Conservation (phyloP, 2,113 vertebrate genomes). For the Corydoras maculifer region DNA sequence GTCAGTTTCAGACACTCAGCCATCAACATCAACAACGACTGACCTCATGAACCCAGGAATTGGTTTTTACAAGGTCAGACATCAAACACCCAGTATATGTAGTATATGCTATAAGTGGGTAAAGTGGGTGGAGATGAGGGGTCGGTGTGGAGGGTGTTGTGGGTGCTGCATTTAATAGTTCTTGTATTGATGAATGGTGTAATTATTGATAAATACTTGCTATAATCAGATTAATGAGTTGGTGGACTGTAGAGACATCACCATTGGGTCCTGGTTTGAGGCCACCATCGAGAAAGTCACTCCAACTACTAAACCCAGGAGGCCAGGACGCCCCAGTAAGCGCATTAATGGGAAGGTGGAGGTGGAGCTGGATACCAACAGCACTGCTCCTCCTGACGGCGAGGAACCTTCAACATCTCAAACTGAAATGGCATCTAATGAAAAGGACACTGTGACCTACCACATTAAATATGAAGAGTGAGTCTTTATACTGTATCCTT, state of each 20-base stretch:
- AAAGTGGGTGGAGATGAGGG: not conserved
- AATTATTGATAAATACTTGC: too few relatives aligned
- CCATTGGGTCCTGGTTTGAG: slow-evolving; percentile 96
- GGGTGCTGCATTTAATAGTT: too few relatives aligned
- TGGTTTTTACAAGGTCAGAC: not conserved
- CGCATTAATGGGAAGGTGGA: slow-evolving; percentile 87
- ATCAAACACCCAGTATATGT: too few relatives aligned
- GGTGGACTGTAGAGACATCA: slow-evolving; percentile 93
- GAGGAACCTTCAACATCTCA: slow-evolving; percentile 84
- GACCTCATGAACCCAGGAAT: not conserved
- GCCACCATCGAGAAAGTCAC: slow-evolving; percentile 86
- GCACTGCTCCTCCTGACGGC: slow-evolving; percentile 65
- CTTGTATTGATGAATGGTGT: too few relatives aligned
- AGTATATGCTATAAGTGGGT: too few relatives aligned
- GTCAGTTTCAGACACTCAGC: not conserved
- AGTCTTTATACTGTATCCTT: slow-evolving; percentile 56
- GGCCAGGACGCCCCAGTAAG: slow-evolving; percentile 74
- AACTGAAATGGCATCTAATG: slow-evolving; percentile 73
- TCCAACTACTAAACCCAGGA: slow-evolving; percentile 74
- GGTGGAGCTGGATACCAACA: slow-evolving; percentile 70
- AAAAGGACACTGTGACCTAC: slow-evolving; percentile 80
- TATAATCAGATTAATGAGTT: slow-evolving; percentile 85
- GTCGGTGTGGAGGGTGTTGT: not conserved
- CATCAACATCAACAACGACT: not conserved
- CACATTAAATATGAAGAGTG: slow-evolving; percentile 99